Conservation (phyloP, 1,140 invertebrate genomes). For the Yoshiicerus persimilis region DNA sequence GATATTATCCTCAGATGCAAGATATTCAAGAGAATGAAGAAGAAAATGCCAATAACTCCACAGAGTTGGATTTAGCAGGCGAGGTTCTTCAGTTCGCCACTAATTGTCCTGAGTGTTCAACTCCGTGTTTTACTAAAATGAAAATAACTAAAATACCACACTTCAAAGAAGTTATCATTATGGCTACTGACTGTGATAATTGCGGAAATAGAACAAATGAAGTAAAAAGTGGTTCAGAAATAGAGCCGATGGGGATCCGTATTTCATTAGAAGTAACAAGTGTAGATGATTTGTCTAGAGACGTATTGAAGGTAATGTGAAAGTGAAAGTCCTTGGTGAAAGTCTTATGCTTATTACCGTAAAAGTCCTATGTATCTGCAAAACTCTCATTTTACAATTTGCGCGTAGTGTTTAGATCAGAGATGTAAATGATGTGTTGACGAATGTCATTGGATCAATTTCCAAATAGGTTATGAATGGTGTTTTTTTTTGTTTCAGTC, state of each 20-base stretch:
- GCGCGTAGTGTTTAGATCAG: no score
- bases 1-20: conserved; percentile 60
- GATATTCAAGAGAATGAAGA: conserved; percentile 33
- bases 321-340: no score
- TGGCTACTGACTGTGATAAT: conserved; percentile 88
- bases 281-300: conserved; percentile 80
- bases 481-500: conserved; percentile 62
- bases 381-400: not conserved
- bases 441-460: not conserved
- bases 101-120: conserved; percentile 84
- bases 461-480: not conserved
- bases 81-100: conserved; percentile 85
- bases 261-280: conserved; percentile 74
- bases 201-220: conserved; percentile 92
- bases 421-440: no score
- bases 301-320: conserved; percentile 94
- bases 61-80: conserved; percentile 62
- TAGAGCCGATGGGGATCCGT: conserved; percentile 77
- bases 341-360: no score
- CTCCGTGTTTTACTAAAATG: conserved; percentile 89
- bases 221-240: conserved; percentile 90
- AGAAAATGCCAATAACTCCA: conserved; percentile 51
- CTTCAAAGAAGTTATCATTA: conserved; percentile 96
- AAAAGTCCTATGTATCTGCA: no score
- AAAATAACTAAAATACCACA: conserved; percentile 94